phyloP scores from a whole-genome alignment of 2,113 vertebrate genomes.

The Empidonax traillii region DNA sequence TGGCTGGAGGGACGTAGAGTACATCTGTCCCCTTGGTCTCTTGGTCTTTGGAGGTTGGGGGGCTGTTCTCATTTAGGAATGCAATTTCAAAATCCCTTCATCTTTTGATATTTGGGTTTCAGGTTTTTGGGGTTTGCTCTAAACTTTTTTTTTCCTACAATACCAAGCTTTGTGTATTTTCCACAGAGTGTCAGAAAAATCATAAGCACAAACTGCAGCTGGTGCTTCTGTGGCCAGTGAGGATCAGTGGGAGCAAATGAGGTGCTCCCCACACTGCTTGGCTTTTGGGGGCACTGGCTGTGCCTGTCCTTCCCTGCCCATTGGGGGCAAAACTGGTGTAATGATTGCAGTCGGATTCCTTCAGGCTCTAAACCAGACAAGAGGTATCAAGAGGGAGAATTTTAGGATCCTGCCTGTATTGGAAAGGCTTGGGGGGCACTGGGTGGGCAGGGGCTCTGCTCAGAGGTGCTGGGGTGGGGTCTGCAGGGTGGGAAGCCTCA shows the following conservation, averaged over 20 bases:
- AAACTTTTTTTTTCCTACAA: too few species aligned
- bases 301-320: not conserved
- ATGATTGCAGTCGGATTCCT: not conserved
- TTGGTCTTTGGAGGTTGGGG: fast-evolving
- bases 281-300: not conserved
- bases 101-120: not conserved
- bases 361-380: not conserved
- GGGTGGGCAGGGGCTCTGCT: not conserved
- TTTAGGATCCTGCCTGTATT: not conserved
- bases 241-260: not conserved
- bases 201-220: not conserved
- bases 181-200: not conserved
- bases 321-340: not conserved
- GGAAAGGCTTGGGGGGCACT: not conserved
- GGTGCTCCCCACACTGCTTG: not conserved
- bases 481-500: not conserved
- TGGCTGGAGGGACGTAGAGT: not conserved
- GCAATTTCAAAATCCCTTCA: fast-evolving
- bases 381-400: not conserved
- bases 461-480: not conserved
- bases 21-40: too few species aligned
- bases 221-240: not conserved
- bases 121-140: not conserved
- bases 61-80: not conserved
- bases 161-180: not conserved